Base-by-base conservation (phyloP, 1,140 invertebrate species). In the Lucilia sericata region DNA sequence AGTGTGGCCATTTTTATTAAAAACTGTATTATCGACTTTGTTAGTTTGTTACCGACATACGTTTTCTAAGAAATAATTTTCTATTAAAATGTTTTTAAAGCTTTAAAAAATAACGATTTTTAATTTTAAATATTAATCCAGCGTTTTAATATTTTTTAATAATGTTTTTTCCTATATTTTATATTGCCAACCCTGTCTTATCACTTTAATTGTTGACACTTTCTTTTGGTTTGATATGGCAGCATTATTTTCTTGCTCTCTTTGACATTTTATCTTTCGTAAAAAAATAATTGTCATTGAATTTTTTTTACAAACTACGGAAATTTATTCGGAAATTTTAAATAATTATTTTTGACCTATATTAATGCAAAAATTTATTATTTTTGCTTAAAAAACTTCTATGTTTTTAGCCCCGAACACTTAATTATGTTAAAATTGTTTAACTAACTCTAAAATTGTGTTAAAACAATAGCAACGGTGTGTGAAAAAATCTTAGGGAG, bases 241-340 rank as follows among this genome's bases (percentile, higher is more conserved):
- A 80, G 49, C 47, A 8, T 14, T 21, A 49, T 14, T 49, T 13
- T 14, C 25, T 30, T 30, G 25, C 25, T 14, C 75, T 19, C 47
- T 80, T 49, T 80, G 76, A 80, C 76, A 49, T 80, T 51, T 80
- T 80, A 42, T 21, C 12, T 49, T 19, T 21, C 9, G 4, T 4
- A 80, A 80, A 76, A 49, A 80, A 80, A 19, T 49, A 80, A 80
- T 80, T 80, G 76, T 80, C 76, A 80, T 80, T 80, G 42, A 21
- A 51, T 80, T 80, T 80, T 80, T 49, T 14, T 14, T 21, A 25
- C n/a, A 25, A 80, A 51, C 42, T 49, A 80, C 76, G 42, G 76
- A 80, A 49, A 80, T 80, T 80, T 42, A 42, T 2, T 80, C 14
- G 47, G 13, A 21, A 80, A 49, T 13, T 80, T 49, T 80, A 51